Conservation (phyloP, 2,888 invertebrate species). For the Xestia xanthographa region DNA sequence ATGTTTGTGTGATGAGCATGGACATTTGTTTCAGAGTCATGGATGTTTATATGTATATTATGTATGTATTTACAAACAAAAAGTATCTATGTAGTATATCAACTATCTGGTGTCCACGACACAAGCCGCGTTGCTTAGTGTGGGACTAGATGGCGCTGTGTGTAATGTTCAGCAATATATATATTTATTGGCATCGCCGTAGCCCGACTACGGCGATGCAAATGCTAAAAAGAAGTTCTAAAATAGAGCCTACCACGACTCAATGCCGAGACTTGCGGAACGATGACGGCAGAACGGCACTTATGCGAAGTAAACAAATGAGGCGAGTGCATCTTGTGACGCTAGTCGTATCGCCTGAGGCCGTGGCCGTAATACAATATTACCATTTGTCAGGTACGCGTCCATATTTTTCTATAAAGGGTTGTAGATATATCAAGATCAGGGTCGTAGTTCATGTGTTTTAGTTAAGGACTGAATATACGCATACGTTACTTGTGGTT, state of each 20-base stretch:
- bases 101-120: no score
- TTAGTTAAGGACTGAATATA: slow-evolving; percentile 7
- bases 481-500: background rate
- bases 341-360: background rate
- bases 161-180: no score
- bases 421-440: slow-evolving; percentile 13
- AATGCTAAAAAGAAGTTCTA: no score
- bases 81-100: no score
- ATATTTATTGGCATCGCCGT: no score
- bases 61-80: no score
- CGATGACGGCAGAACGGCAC: background rate
- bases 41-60: no score
- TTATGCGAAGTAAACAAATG: background rate
- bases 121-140: no score
- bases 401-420: slow-evolving; percentile 38
- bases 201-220: no score
- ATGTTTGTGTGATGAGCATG: no score
- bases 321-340: background rate
- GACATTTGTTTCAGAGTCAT: no score
- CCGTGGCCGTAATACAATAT: slow-evolving; percentile 3
- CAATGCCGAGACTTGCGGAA: background rate
- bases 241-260: background rate
- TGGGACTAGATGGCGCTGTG: no score
- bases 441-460: slow-evolving; percentile 19
- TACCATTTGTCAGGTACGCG: slow-evolving; percentile 20